Evolutionary conservation across 1,140 invertebrate species (phyloP).

Genomic region (Archivesica marissinica): DNA sequence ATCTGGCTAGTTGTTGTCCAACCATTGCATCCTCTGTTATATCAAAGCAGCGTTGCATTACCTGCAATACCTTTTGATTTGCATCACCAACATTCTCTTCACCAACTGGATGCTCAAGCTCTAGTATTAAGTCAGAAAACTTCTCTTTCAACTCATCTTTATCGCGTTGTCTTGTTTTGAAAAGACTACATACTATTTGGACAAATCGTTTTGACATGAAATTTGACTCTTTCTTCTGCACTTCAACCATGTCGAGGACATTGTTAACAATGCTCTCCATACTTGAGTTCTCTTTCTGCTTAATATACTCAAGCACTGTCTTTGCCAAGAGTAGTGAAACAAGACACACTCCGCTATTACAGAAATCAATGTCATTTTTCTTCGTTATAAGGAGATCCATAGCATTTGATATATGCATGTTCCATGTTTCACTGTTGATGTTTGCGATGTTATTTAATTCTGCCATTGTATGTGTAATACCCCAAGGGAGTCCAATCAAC

Average conservation of each 20-base stretch:
- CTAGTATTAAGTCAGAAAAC: constrained; percentile 21
- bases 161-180: constrained; percentile 36
- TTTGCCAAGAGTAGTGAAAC: constrained; percentile 40
- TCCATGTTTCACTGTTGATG: neutral
- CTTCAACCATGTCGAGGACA: neutral
- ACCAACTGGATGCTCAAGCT: neutral
- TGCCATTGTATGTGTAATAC: neutral
- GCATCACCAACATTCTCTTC: neutral
- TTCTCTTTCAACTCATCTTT: neutral
- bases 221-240: neutral
- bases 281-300: neutral
- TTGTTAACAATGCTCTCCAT: constrained; percentile 8
- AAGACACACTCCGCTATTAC: constrained; percentile 5
- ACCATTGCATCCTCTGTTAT: constrained; percentile 42
- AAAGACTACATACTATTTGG: constrained; percentile 34
- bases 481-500: neutral
- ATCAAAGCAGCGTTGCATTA: constrained; percentile 24
- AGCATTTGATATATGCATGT: neutral
- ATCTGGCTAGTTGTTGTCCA: constrained; percentile 44
- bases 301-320: neutral
- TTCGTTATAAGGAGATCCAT: constrained; percentile 6
- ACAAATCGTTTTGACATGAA: constrained; percentile 40
- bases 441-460: neutral
- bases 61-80: neutral
- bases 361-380: neutral